Evolutionary conservation across 1,140 invertebrate genomes (phyloP).

Genomic region (Caenorhabditis briggsae): DNA sequence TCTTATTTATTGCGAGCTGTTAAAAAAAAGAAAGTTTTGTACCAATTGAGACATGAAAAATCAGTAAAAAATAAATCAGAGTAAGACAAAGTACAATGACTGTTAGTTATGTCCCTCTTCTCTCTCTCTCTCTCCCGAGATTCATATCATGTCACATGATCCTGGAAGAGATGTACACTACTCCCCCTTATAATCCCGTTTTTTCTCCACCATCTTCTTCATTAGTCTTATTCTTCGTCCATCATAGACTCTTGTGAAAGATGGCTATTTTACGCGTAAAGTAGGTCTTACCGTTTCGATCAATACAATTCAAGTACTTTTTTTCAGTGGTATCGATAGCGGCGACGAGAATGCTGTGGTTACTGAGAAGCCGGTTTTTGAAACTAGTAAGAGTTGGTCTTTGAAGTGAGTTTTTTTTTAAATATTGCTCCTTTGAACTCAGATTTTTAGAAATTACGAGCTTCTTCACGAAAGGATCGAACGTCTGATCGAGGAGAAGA

Average conservation of each 20-base stretch:
- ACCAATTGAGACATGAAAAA: too few relatives aligned
- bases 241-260: neutral
- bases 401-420: constrained; percentile 35
- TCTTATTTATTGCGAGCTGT: too few relatives aligned
- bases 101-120: neutral
- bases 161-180: constrained; percentile 4
- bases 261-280: constrained; percentile 9
- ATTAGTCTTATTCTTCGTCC: neutral
- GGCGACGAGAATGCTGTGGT: neutral
- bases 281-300: neutral
- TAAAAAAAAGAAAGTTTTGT: too few relatives aligned
- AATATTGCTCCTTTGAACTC: neutral
- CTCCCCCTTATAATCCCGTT: constrained; percentile 22
- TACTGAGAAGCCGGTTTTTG: neutral
- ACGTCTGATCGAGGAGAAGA: constrained; percentile 78
- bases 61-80: neutral
- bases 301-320: neutral
- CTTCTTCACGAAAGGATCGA: constrained; percentile 79
- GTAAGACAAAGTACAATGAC: neutral
- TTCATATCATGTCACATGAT: constrained; percentile 36
- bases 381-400: constrained; percentile 27
- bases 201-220: constrained; percentile 5
- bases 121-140: constrained; percentile 5
- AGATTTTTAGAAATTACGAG: constrained; percentile 52
- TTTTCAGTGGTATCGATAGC: constrained; percentile 34